Base-by-base conservation (phyloP, 2,113 vertebrate species). In the Raja brachyura region DNA sequence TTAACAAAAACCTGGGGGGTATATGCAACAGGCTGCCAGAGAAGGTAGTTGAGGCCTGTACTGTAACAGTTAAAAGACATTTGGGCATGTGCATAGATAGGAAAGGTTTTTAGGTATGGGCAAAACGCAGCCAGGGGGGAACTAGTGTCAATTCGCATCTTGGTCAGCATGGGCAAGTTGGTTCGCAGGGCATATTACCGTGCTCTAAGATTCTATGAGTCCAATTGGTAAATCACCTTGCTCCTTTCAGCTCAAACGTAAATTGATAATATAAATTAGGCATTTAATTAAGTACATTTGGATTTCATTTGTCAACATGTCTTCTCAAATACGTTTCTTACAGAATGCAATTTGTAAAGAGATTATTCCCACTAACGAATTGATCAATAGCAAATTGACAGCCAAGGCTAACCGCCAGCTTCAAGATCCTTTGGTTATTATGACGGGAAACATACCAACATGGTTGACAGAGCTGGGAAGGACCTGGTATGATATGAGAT, bases 371-470 rank as follows among this genome's bases (percentile, higher is more conserved):
- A 99, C 98, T 93, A 97, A 96, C 1, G 99, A 99, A 96, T 99
- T 99, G 94, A 99, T 98, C 94, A 99, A 99, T 96, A 99, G 98
- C 95, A 99, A 99, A 95, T 96, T 99, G 96, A 99, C 99, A 94
- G 99, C 99, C 95, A 99, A 99, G 96, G 99, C 99, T 78, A 99
- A 99, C 96, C 97, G 99, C 94, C 99, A 99, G 96, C 97, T 99
- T 93, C 99, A 99, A 95, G 99, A 99, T 95, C 99, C 99, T 20
- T 96, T 99, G 96, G 99, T 99, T 93, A 99, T 99, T 95, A 99
- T 99, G 98, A 99, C 99, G 7, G 99, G 99, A 94, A 99, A 99
- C 95, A 99, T 99, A 96, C 99, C 99, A 0, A 97, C 98, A 5
- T 99, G 99, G 99, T 97, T 99, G 93, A 99, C 98, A 5, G 98